Base-by-base conservation (phyloP, 2,888 invertebrate genomes). In the Linyphia triangularis region DNA sequence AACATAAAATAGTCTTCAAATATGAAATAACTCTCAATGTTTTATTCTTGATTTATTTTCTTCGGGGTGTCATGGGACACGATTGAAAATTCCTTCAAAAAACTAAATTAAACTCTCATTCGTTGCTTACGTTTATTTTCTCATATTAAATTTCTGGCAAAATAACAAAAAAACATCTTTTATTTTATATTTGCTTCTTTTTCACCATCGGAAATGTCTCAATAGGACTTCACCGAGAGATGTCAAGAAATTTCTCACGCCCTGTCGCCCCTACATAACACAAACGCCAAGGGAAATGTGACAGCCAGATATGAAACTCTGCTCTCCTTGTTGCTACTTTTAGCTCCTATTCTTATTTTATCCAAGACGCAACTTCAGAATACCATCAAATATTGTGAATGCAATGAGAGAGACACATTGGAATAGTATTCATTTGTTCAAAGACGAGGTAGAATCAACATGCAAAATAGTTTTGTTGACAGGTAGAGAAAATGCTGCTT, bases 221-320 rank as follows among this genome's bases (percentile, higher is more conserved):
- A 85, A 85, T 85, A 85, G 84, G 13, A 77, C 51, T 75, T 75
- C 16, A 51, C 43, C 40, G n/a, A 33, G 84, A 67, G 69, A 51
- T 85, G 84, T 85, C 84, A 75, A 67, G 65, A 69, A 73, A 73
- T 73, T 67, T 84, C 63, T 84, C 75, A 75, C 65, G 51, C 67
- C 37, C 84, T 75, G 84, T 84, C 75, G 84, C 75, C 33, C 28
- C 51, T 26, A n/a, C 67, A 65, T 75, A 51, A 73, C 75, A 84
- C 67, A 75, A 84, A 84, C 75, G 75, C 57, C 33, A 73, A 51
- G 65, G 57, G 57, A 75, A 84, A 57, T 84, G 73, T 84, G 84
- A 84, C 84, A 84, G 84, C 40, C 26, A 51, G 75, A 75, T 75
- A 84, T 84, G 84, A 84, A 84, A 57, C 57, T 59, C 40, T 82